Evolutionary conservation across 1,140 invertebrate species (phyloP).

Genomic region (Thaumetopoea pityocampa): DNA sequence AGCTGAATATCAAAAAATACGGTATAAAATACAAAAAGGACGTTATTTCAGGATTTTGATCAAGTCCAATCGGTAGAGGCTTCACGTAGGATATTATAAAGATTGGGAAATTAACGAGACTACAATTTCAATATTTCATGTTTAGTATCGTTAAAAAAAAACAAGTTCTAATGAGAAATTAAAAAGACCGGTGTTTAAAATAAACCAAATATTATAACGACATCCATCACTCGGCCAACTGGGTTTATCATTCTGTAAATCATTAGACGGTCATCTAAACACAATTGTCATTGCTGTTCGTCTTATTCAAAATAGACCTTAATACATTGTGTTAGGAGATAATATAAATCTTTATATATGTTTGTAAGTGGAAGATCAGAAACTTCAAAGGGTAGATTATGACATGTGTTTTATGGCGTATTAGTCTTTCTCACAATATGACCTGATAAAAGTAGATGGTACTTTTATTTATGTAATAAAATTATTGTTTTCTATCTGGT

Average conservation of each 20-base stretch:
- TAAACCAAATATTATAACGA: conserved; percentile 7
- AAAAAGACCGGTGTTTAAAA: background rate
- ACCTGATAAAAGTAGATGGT: conserved; percentile 16
- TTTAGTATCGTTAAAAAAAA: no score
- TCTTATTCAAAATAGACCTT: background rate
- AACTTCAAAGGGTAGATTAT: conserved; percentile 17
- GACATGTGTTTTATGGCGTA: conserved; percentile 19
- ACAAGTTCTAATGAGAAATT: no score
- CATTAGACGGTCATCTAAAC: conserved; percentile 6
- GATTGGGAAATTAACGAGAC: no score
- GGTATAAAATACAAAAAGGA: no score
- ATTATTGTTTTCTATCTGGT: no score
- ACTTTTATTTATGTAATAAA: conserved; percentile 16
- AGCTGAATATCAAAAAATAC: no score
- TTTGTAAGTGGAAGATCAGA: conserved; percentile 3
- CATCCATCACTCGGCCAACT: conserved; percentile 16
- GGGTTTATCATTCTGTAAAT: conserved; percentile 20
- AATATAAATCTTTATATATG: background rate
- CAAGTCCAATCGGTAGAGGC: no score
- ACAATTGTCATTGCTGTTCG: background rate
- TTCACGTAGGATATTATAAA: no score
- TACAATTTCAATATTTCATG: no score
- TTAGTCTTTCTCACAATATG: conserved; percentile 17
- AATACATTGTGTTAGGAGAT: background rate
- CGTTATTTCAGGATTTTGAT: no score